A percentile compares a stretch with the other conserved stretches of the same genome.
Evolutionary conservation across 1,140 invertebrate genomes (phyloP).

Genomic region (Antheraea pernyi): DNA sequence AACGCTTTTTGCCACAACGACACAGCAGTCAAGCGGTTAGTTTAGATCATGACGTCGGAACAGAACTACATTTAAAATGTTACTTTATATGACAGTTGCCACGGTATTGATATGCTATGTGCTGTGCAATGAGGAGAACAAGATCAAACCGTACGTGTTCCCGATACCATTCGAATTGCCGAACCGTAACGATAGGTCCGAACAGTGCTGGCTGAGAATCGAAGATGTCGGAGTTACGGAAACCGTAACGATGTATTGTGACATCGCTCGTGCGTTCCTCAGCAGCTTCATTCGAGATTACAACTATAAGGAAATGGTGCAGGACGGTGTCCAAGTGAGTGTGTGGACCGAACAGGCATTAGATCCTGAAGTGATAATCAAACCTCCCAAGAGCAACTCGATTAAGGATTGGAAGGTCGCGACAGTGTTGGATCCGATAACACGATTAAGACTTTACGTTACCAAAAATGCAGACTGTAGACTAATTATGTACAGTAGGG

Average conservation of each 20-base stretch:
- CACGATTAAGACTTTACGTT: slow-evolving; percentile 54
- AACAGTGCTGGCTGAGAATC: slow-evolving; percentile 67
- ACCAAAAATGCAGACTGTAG: slow-evolving; percentile 52
- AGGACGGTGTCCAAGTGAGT: slow-evolving; percentile 58
- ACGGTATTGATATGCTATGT: slow-evolving; percentile 33
- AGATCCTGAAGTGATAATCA: slow-evolving; percentile 20
- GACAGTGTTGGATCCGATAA: slow-evolving; percentile 59
- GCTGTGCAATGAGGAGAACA: slow-evolving; percentile 27
- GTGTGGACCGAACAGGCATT: slow-evolving; percentile 53
- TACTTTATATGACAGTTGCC: slow-evolving; percentile 42
- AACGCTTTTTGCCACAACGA: slow-evolving; percentile 44
- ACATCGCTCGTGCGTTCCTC: slow-evolving; percentile 55
- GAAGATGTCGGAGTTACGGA: slow-evolving; percentile 60
- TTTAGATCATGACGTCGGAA: slow-evolving; percentile 58
- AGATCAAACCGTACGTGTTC: slow-evolving; percentile 44
- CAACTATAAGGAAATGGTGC: slow-evolving; percentile 58
- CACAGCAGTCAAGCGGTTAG: slow-evolving; percentile 51
- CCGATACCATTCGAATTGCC: slow-evolving; percentile 64
- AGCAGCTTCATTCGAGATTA: slow-evolving; percentile 55
- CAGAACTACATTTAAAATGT: slow-evolving; percentile 69
- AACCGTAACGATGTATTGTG: slow-evolving; percentile 52
- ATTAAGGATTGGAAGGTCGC: slow-evolving; percentile 58
- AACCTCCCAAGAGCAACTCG: slow-evolving; percentile 26
- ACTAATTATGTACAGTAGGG: slow-evolving; percentile 64
- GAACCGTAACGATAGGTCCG: slow-evolving; percentile 60